Evolutionary conservation across 2,113 vertebrate species (phyloP), one percentile per base, ranked within the genome.

Genomic region (Erythrocercus mccallii): DNA sequence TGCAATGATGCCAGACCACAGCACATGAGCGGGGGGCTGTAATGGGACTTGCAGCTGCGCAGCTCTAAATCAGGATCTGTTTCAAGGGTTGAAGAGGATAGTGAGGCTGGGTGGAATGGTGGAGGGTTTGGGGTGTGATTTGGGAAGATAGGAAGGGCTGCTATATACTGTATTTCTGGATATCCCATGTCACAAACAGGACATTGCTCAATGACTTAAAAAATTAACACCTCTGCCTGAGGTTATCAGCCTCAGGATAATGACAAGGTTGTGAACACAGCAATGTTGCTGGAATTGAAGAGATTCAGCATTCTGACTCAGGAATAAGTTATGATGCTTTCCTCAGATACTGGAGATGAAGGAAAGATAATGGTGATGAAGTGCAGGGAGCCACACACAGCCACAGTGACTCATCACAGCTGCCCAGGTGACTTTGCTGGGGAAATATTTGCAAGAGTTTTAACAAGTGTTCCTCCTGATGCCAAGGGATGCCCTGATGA

Each of bases 311-410:
- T 85, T 89, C 95, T 70, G 85, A 56, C 79, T 91, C 1, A 0
- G 77, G 60, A 72, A 76, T 90, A 94, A 95, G 92, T 72, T 84
- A 54, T n/a, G 86, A 92, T 95, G 92, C 90, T 96, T 96, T 96
- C 83, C 69, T 81, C 65, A 95, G 97, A 96, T 87, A 68, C 35
- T 58, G 74, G 16, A 92, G 92, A 90, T 79, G 81, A 95, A 95
- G 92, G 58, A 60, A 88, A 96, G 94, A 96, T 94, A 88, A 48
- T 27, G 83, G 91, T 91, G 95, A 97, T 96, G 94, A 95, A 96
- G 78, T 2, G 3, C 61, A 20, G 28, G 78, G 81, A 87, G 47
- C 15, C 9, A 92, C 37, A 51, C 19, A 21, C 48, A 95, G 74
- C 92, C 94, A 90, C 79, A 90, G 94, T 91, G 69, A 94, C 72